Conservation (phyloP, 2,888 invertebrate species). For the Doris montereyensis region DNA sequence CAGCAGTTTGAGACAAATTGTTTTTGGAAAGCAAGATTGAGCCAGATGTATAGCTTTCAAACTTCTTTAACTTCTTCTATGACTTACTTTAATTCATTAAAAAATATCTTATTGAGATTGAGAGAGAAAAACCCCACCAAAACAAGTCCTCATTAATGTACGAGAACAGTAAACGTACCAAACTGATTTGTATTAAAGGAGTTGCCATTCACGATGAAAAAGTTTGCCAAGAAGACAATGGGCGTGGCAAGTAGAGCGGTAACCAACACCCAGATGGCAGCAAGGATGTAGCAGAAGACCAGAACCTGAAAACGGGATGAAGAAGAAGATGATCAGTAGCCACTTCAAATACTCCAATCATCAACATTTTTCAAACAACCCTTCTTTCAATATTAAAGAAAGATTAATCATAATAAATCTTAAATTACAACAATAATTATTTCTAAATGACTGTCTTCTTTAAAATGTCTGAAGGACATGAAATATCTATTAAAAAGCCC, state of each 20-base stretch:
- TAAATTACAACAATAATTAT: no score
- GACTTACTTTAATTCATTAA: no score
- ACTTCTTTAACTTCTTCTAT: slow-evolving; percentile 7
- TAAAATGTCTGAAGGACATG: no score
- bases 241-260: slow-evolving; percentile 57
- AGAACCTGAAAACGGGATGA: slow-evolving; percentile 53
- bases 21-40: no score
- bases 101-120: background rate
- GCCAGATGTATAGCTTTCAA: background rate
- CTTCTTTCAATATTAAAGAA: no score
- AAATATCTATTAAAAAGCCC: no score
- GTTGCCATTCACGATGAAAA: slow-evolving; percentile 49
- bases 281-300: slow-evolving; percentile 58
- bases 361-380: no score
- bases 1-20: no score
- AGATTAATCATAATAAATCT: no score
- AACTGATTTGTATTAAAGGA: slow-evolving; percentile 60
- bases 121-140: background rate
- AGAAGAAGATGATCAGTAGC: background rate
- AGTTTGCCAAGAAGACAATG: slow-evolving; percentile 53
- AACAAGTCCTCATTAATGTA: no score
- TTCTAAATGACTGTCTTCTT: no score
- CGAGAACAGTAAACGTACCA: slow-evolving; percentile 51
- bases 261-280: slow-evolving; percentile 57
- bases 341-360: no score